Percentiles rank a stretch among this genome's conserved stretches.
phyloP scores from a whole-genome alignment of 2,888 invertebrate species.

The Axea sp. region DNA sequence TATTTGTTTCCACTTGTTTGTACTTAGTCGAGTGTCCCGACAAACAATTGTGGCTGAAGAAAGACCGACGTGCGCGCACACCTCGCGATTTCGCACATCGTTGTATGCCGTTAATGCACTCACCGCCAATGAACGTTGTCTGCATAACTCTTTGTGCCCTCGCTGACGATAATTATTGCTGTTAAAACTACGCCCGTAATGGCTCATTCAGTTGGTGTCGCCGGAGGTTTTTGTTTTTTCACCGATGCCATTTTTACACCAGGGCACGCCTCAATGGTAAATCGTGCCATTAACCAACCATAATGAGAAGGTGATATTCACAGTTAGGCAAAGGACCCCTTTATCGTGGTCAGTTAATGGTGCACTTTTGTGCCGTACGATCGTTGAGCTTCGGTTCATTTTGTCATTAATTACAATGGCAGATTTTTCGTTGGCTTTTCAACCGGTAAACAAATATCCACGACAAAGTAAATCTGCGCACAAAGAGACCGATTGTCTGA shows the following conservation, averaged over 20 bases:
- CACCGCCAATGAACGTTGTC: slow-evolving; percentile 56
- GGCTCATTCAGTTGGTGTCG: slow-evolving; percentile 77
- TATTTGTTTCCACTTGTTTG: slow-evolving; percentile 78
- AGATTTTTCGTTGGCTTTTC: slow-evolving; percentile 32
- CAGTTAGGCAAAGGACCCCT: slow-evolving; percentile 44
- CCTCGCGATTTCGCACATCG: slow-evolving; percentile 53
- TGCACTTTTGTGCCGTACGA: slow-evolving; percentile 44
- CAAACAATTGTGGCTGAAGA: slow-evolving; percentile 70
- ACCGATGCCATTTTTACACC: slow-evolving; percentile 58
- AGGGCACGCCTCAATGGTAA: slow-evolving; percentile 70
- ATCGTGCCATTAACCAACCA: slow-evolving; percentile 75
- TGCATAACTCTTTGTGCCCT: slow-evolving; percentile 68
- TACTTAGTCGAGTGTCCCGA: slow-evolving; percentile 70
- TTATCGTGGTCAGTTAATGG: slow-evolving; percentile 65
- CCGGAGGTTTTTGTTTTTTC: slow-evolving; percentile 63
- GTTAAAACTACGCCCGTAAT: slow-evolving; percentile 74
- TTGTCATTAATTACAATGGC: slow-evolving; percentile 56
- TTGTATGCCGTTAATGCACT: slow-evolving; percentile 52
- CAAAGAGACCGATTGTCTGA: slow-evolving; percentile 44
- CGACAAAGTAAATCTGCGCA: slow-evolving; percentile 51
- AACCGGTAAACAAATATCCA: slow-evolving; percentile 43
- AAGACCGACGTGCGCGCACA: slow-evolving; percentile 29
- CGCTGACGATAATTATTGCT: slow-evolving; percentile 77
- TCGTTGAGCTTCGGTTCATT: slow-evolving; percentile 40
- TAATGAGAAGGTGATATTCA: slow-evolving; percentile 71